Conservation (phyloP, 1,140 invertebrate species). For the Tetragnatha versicolor region DNA sequence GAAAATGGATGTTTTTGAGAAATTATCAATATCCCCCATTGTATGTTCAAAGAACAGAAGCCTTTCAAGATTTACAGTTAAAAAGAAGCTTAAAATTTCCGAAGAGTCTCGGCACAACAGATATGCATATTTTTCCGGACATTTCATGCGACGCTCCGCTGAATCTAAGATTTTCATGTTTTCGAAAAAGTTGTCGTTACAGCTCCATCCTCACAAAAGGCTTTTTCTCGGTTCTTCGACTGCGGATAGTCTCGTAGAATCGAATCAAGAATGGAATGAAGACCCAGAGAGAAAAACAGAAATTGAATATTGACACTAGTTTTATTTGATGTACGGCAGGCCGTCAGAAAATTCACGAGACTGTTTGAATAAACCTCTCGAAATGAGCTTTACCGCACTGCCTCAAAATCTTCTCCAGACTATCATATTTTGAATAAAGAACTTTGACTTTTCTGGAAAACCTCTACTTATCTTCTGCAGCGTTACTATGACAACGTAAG, state of each 20-base stretch:
- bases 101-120: too few species aligned
- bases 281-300: background rate
- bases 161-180: too few species aligned
- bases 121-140: too few species aligned
- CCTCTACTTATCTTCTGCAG: background rate
- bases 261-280: background rate
- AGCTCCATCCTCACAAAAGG: background rate
- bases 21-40: too few species aligned
- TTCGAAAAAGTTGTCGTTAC: background rate
- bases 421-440: constrained; percentile 45
- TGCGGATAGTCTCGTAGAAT: background rate
- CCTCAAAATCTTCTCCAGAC: background rate
- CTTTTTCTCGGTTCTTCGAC: background rate
- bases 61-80: too few species aligned
- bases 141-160: too few species aligned
- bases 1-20: too few species aligned
- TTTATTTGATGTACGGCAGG: constrained; percentile 21
- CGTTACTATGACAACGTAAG: constrained; percentile 32
- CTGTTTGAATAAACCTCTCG: constrained; percentile 26
- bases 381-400: constrained; percentile 5
- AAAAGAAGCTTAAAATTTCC: too few species aligned
- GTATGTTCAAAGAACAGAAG: too few species aligned
- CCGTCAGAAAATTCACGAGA: background rate
- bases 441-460: constrained; percentile 10
- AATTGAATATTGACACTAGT: constrained; percentile 14